phyloP scores from a whole-genome alignment of 2,888 invertebrate species.

The Chromoteleia sp. region DNA sequence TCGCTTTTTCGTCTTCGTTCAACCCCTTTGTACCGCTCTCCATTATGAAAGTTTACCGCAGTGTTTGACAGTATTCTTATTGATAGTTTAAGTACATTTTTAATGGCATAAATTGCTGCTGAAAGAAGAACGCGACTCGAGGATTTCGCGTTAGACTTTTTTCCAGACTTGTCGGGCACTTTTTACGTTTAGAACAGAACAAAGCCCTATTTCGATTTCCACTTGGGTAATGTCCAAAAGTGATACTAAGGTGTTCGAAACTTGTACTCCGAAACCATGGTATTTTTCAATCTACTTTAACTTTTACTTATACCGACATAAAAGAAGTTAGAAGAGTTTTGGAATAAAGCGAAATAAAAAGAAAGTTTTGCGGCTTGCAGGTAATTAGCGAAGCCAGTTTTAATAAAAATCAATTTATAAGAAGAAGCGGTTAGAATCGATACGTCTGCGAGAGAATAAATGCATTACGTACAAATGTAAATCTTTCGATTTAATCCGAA shows the following conservation, averaged over 20 bases:
- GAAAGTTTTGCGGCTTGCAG: slow-evolving; percentile 12
- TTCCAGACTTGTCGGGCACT: slow-evolving; percentile 14
- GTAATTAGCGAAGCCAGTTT: slow-evolving; percentile 15
- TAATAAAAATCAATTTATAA: slow-evolving; percentile 2
- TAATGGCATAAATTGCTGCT: slow-evolving; percentile 8
- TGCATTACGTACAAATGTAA: neutral
- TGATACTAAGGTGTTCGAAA: slow-evolving; percentile 42
- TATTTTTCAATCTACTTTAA: slow-evolving; percentile 50
- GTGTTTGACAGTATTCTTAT: too few species aligned
- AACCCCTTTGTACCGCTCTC: too few species aligned
- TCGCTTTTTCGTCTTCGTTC: too few species aligned
- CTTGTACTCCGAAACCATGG: slow-evolving; percentile 29
- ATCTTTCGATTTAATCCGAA: neutral
- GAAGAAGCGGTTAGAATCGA: neutral
- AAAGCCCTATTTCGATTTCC: slow-evolving; percentile 37
- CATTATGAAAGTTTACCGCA: too few species aligned
- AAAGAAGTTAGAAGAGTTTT: slow-evolving; percentile 25
- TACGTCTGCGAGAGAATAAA: neutral
- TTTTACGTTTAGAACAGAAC: slow-evolving; percentile 30
- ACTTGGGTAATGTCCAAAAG: slow-evolving; percentile 52
- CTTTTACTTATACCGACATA: slow-evolving; percentile 36
- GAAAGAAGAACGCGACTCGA: neutral
- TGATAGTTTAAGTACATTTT: too few species aligned
- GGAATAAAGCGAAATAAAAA: slow-evolving; percentile 11
- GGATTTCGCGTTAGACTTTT: slow-evolving; percentile 7